These are phyloP conservation scores for Invenusta paracnida DNA, from an alignment of 2,888 invertebrate genomes.

Conservation along the genomic window DNA sequence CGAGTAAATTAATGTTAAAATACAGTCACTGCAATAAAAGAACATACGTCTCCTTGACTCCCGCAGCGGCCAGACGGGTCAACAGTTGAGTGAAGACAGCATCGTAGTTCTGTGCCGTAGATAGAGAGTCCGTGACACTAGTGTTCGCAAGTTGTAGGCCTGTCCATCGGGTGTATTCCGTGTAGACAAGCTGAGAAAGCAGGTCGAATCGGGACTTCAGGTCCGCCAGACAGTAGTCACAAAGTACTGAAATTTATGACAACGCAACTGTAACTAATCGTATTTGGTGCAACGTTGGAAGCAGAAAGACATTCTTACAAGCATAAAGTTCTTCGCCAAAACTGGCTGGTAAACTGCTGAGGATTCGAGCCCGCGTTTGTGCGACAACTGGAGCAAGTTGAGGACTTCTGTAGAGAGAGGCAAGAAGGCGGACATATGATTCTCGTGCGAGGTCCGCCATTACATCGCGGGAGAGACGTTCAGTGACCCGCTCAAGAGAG, in stretches of 20 bases:
- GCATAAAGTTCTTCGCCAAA: constrained; percentile 1
- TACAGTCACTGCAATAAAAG: no score
- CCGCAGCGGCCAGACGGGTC: background rate
- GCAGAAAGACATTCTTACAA: background rate
- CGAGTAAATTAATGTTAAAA: no score
- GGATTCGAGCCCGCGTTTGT: background rate
- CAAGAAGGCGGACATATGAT: background rate
- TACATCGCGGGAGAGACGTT: background rate
- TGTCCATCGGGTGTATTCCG: constrained; percentile 34
- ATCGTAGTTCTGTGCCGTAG: constrained; percentile 1
- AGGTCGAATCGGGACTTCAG: constrained; percentile 39
- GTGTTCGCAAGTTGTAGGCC: constrained; percentile 24
- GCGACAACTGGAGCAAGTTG: background rate
- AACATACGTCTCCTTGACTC: constrained; percentile 32
- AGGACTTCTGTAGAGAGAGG: background rate
- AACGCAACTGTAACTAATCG: no score
- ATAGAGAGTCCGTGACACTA: background rate
- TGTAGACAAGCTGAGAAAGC: constrained; percentile 27
- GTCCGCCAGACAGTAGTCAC: constrained; percentile 39
- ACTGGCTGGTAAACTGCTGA: background rate
- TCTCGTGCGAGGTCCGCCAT: background rate
- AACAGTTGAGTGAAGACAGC: background rate
- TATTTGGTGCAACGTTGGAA: no score
- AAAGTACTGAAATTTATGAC: no score
- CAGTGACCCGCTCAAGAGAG: background rate